Base-by-base conservation (phyloP, 2,888 invertebrate genomes). In the Pediacus dermestoides region DNA sequence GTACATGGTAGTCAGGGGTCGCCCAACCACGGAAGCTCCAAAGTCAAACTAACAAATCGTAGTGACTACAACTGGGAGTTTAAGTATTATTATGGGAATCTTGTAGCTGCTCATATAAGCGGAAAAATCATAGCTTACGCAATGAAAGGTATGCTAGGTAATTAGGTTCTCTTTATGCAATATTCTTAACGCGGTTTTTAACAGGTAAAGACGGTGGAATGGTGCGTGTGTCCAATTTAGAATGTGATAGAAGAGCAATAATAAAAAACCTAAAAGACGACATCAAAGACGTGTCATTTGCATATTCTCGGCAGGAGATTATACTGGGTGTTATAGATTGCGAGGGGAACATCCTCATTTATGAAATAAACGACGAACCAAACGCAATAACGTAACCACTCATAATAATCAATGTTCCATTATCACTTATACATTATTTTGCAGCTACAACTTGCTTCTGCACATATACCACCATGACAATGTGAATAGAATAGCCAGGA, bases 41-140 rank as follows among this genome's bases (percentile, higher is more conserved):
- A 91, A 72, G 88, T 95, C 14, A 92, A 91, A 64, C 78, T 92
- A 27, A 57, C 48, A 7, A 90, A 88, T 66, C 78, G 92, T 30
- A 92, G 93, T 12, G 92, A 93, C 61, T 94, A 88, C 67, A 87
- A 86, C 50, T 95, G 95, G 95, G 94, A 94, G 64, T 78, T 85
- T 28, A 82, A 85, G 56, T 86, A 87, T 62, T 91, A 92, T 58
- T 76, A 82, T 1, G 94, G 95, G 0, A 88, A 90, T 62, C 72
- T 95, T 41, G 78, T 95, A 23, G 90, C 93, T 6, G 84, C 91
- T 25, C 93, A 95, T 67, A 80, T 85, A 58, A 81, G 81, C 60
- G 88, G 89, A 37, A 84, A 85, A 60, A 88, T 86, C 67, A 74
- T 93, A 50, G 95, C 95, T 0, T 95, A 94, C 71, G 88, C 85